phyloP scores from a whole-genome alignment of 1,140 invertebrate species.

The Drosophila insularis region DNA sequence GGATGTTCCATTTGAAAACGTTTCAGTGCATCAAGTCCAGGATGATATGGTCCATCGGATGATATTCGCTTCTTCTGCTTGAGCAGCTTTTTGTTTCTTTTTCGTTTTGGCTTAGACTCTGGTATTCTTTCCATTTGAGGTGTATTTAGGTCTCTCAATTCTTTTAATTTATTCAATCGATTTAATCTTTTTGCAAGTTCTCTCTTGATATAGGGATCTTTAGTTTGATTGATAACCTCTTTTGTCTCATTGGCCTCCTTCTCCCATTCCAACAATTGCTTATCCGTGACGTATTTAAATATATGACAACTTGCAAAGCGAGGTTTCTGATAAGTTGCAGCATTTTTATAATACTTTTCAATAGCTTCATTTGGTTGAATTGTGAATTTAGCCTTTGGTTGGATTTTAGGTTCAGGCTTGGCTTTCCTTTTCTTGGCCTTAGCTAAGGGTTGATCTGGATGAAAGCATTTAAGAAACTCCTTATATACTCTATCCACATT shows the following conservation, averaged over 20 bases:
- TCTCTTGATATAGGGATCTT: slow-evolving; percentile 30
- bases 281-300: background rate
- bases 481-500: slow-evolving; percentile 20
- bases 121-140: too few species aligned
- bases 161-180: too few species aligned
- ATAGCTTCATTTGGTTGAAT: background rate
- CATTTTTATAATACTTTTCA: too few species aligned
- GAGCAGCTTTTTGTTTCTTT: background rate
- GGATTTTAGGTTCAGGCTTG: background rate
- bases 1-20: background rate
- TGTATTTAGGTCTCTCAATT: too few species aligned
- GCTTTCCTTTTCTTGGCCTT: background rate
- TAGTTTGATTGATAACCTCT: background rate
- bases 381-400: background rate
- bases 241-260: background rate
- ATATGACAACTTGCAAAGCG: background rate
- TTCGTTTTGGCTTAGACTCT: background rate
- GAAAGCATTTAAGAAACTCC: slow-evolving; percentile 42
- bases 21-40: too few species aligned
- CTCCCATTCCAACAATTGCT: slow-evolving; percentile 4
- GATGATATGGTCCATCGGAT: background rate
- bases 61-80: background rate
- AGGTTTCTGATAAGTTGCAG: background rate
- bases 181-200: background rate
- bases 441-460: background rate